These are phyloP conservation scores for Columba guinea DNA, from an alignment of 2,797 vertebrate genomes.

Conservation along the genomic window DNA sequence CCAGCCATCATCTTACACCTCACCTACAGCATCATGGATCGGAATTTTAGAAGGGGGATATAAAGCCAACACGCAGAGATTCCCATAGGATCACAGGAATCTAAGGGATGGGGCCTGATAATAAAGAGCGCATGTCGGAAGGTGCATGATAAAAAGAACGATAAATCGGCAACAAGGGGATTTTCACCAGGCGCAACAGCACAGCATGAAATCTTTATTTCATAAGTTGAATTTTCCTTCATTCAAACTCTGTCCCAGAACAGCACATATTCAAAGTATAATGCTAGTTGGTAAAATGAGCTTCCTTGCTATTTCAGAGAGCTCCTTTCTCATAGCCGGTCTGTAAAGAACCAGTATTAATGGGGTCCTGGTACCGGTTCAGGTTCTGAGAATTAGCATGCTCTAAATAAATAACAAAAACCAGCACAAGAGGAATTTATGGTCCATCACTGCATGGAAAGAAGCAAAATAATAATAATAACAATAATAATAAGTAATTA, in stretches of 20 bases:
- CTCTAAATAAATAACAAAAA: not conserved
- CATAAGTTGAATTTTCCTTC: not conserved
- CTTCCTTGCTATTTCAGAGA: not conserved
- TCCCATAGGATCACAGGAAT: not conserved
- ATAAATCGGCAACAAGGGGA: not conserved
- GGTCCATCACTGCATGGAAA: not conserved
- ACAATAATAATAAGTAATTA: not conserved
- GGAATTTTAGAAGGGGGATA: not conserved
- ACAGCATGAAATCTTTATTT: not conserved
- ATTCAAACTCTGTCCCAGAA: not conserved
- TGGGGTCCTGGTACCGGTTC: not conserved
- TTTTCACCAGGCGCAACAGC: not conserved
- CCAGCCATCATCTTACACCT: slow-evolving; percentile 37
- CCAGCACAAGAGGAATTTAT: not conserved
- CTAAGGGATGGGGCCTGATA: not conserved
- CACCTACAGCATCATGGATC: not conserved
- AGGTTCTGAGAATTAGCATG: not conserved
- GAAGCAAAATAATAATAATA: not conserved
- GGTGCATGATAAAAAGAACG: not conserved
- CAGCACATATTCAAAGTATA: not conserved
- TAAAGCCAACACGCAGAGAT: not conserved
- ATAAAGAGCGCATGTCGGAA: not conserved
- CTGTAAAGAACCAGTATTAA: not conserved
- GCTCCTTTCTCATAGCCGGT: not conserved
- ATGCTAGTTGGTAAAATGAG: not conserved